Evolutionary conservation across 1,140 invertebrate species (phyloP).

Genomic region (Macrobrachium nipponense): DNA sequence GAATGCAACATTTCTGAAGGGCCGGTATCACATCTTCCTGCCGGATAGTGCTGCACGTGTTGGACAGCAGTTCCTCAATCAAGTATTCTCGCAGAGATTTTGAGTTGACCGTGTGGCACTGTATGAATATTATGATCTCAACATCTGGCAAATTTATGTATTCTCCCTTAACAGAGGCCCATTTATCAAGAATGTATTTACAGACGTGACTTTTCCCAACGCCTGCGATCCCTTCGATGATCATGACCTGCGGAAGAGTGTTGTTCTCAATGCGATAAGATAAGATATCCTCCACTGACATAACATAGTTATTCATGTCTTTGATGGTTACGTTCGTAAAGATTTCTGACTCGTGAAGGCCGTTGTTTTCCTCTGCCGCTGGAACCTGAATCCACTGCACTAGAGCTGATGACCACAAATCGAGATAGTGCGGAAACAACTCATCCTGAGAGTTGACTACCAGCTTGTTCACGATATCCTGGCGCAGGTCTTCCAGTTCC

Average conservation of each 20-base stretch:
- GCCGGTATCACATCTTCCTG: constrained; percentile 5
- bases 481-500: too few species aligned
- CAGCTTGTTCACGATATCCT: too few species aligned
- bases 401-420: not conserved
- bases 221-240: constrained; percentile 13
- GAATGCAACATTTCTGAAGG: not conserved
- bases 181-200: constrained; percentile 11
- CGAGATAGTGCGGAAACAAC: not conserved
- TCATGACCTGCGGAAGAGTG: not conserved
- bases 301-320: not conserved
- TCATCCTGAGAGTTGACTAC: too few species aligned
- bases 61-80: not conserved
- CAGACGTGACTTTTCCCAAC: constrained; percentile 12
- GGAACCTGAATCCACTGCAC: not conserved
- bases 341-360: not conserved
- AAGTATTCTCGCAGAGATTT: constrained; percentile 9
- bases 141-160: not conserved
- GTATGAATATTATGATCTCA: constrained; percentile 16
- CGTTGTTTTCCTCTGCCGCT: too few species aligned
- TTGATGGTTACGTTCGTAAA: not conserved
- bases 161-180: not conserved
- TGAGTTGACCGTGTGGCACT: constrained; percentile 1
- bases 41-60: not conserved
- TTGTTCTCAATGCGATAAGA: not conserved
- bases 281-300: not conserved